These are phyloP conservation scores for Dendrolimus pini DNA, from an alignment of 2,888 invertebrate genomes.

Conservation along the genomic window DNA sequence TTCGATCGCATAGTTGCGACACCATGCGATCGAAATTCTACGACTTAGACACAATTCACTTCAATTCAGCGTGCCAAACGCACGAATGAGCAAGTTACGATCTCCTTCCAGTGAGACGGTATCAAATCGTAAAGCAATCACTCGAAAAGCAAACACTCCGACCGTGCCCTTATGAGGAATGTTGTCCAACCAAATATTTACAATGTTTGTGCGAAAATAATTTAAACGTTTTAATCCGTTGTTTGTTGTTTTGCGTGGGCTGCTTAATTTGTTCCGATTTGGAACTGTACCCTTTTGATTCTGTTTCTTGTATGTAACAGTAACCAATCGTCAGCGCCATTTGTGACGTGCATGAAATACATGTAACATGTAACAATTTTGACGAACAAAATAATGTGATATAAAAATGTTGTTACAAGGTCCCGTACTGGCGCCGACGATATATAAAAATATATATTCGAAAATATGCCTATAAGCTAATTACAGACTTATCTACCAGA, in stretches of 20 bases:
- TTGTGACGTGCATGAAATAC: no score
- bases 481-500: no score
- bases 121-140: slow-evolving; percentile 2
- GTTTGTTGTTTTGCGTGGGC: slow-evolving; percentile 44
- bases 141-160: slow-evolving; percentile 14
- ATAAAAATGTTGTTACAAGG: no score
- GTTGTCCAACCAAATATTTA: slow-evolving; percentile 36
- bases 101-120: not conserved
- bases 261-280: slow-evolving; percentile 36
- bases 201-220: slow-evolving; percentile 44
- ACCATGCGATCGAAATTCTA: not conserved
- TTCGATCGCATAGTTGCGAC: not conserved
- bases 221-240: slow-evolving; percentile 39
- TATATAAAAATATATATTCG: no score
- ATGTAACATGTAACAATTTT: no score
- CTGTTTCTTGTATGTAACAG: no score
- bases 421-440: no score
- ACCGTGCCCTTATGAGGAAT: slow-evolving; percentile 30
- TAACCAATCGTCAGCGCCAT: no score
- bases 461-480: no score
- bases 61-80: slow-evolving; percentile 1
- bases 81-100: slow-evolving; percentile 1
- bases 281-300: slow-evolving; percentile 38
- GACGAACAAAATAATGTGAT: no score
- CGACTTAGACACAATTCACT: not conserved